Evolutionary conservation across 2,113 vertebrate genomes (phyloP).

Genomic region (Podilymbus podiceps): DNA sequence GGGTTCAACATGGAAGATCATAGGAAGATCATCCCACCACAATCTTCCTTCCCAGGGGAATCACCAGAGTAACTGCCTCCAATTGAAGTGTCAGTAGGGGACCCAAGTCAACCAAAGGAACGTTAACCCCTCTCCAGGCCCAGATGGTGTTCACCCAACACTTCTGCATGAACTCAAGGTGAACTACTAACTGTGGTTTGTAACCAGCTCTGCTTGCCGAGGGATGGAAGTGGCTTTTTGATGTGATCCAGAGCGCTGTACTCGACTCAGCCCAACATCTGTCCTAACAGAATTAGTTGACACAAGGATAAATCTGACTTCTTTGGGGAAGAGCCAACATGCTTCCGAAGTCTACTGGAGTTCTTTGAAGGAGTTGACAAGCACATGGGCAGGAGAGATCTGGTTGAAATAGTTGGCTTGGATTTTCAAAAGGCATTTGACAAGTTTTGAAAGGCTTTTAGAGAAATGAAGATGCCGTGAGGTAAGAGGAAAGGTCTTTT

Average conservation of each 20-base stretch:
- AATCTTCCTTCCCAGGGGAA: background rate
- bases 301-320: background rate
- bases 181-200: background rate
- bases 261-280: conserved; percentile 19
- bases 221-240: conserved; percentile 32
- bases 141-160: background rate
- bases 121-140: background rate
- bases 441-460: background rate
- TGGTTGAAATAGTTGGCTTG: background rate
- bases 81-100: background rate
- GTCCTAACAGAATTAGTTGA: conserved; percentile 23
- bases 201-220: background rate
- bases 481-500: background rate
- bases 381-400: background rate
- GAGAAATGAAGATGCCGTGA: background rate
- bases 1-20: background rate
- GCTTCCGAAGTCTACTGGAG: conserved; percentile 2
- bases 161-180: background rate
- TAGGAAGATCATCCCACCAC: background rate
- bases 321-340: conserved; percentile 36
- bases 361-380: conserved; percentile 26
- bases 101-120: background rate
- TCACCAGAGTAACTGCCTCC: background rate
- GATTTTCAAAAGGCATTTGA: background rate
- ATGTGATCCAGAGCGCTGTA: conserved; percentile 5